Evolutionary conservation across 1,140 invertebrate species (phyloP).

Genomic region (Zaprionus gabonicus): DNA sequence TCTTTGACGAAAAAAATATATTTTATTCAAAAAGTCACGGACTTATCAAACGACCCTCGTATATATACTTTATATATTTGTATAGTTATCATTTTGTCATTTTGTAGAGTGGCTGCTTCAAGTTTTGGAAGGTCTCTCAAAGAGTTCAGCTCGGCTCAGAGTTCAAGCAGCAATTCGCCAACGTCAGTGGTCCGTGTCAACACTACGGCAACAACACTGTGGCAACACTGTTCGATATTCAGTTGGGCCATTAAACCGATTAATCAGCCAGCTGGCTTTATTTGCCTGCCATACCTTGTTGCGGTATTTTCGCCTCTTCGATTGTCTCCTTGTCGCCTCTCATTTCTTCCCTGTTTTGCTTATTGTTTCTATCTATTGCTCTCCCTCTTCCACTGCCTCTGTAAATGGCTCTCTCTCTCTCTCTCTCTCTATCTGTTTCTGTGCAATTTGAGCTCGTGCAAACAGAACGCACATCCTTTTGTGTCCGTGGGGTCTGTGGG

Average conservation of each 20-base stretch:
- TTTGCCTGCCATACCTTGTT: conserved; percentile 73
- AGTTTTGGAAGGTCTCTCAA: conserved; percentile 36
- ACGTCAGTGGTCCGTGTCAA: conserved; percentile 42
- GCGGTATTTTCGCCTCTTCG: conserved; percentile 35
- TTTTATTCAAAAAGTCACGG: too few relatives aligned
- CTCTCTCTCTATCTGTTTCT: neutral
- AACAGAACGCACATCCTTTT: conserved; percentile 38
- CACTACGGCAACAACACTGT: neutral
- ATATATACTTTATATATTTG: neutral
- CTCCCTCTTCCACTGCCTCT: neutral
- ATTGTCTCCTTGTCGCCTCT: conserved; percentile 37
- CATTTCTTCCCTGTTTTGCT: conserved; percentile 45
- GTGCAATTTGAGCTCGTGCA: conserved; percentile 74
- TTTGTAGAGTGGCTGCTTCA: conserved; percentile 37
- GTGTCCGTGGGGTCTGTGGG: conserved; percentile 4
- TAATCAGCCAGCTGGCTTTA: conserved; percentile 66
- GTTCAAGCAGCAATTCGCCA: conserved; percentile 40
- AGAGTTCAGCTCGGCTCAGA: neutral
- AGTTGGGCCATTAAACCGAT: conserved; percentile 73
- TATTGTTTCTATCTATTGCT: conserved; percentile 54
- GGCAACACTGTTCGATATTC: neutral
- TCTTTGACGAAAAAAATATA: too few relatives aligned
- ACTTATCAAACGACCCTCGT: too few relatives aligned
- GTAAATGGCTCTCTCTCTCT: neutral
- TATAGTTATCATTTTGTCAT: neutral